Evolutionary conservation across 2,888 invertebrate species (phyloP), one percentile per base, ranked within the genome.

Genomic region (Parelbella ahira): DNA sequence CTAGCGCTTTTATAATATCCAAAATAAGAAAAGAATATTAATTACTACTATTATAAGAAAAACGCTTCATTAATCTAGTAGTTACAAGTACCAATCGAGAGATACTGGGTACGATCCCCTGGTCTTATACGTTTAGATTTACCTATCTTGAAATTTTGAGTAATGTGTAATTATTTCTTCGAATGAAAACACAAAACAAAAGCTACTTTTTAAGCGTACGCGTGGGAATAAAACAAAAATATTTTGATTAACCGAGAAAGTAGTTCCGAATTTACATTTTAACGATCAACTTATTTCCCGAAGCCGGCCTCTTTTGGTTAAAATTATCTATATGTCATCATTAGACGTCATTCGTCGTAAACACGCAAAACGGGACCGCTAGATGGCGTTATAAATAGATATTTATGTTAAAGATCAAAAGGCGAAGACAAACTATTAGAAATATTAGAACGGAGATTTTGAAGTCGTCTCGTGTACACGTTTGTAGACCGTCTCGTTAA

Each of bases 401-500:
- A 48, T 44, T 45, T 41, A 44, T 38, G 44, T 30, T 20, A 11
- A 43, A 59, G 52, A 63, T 62, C 62, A 63, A 62, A 63, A 48
- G 60, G 41, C 44, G 48, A 43, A 45, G 51, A 50, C 51, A 44
- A 48, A 52, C 50, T 50, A 47, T 50, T 48, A 48, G 34, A 46
- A 50, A 51, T 46, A 52, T 55, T 46, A 50, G 54, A 50, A 52
- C 45, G 34, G 46, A 51, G 45, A 47, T 32, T 49, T 41, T 42
- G 53, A 47, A 51, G 47, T 28, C 24, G 49, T 30, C 19, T 29
- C 29, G 13, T 29, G 29, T 2, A 4, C 29, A 19, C 30, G 30
- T 50, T 47, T 47, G 37, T 34, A 44, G 45, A 44, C 39, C 37
- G 51, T 46, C 54, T 54, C 58, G 68, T 68, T 59, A 58, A 67